A percentile compares a stretch with the other conserved stretches of the same genome.
These are phyloP conservation scores for Drosophila ercepeae DNA, from an alignment of 1,140 invertebrate species.

Conservation along the genomic window DNA sequence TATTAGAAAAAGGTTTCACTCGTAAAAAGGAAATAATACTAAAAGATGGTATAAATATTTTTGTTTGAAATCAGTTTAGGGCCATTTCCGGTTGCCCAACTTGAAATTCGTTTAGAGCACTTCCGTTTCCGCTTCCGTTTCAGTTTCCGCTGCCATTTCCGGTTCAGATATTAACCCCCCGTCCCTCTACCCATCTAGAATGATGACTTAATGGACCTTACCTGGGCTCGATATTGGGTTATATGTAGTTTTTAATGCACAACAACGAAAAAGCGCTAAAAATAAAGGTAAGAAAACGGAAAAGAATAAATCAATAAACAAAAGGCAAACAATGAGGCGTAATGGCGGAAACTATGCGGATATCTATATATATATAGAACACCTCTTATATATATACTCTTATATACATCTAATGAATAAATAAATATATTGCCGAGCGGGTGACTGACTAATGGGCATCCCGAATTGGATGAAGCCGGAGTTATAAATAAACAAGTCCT, in stretches of 20 bases:
- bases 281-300: slow-evolving; percentile 29
- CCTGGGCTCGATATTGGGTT: slow-evolving; percentile 18
- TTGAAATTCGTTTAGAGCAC: background rate
- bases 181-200: no score
- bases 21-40: background rate
- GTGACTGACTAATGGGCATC: slow-evolving; percentile 43
- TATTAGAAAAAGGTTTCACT: background rate
- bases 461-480: slow-evolving; percentile 21
- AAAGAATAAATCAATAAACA: slow-evolving; percentile 45
- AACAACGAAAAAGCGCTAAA: slow-evolving; percentile 49
- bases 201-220: background rate
- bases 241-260: slow-evolving; percentile 20
- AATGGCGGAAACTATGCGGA: slow-evolving; percentile 27
- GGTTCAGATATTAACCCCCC: background rate
- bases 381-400: background rate
- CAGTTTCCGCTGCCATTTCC: no score
- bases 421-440: background rate
- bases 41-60: no score
- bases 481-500: slow-evolving; percentile 48
- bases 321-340: slow-evolving; percentile 24
- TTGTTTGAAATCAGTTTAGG: no score
- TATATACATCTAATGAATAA: background rate
- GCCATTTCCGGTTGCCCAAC: background rate
- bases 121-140: background rate
- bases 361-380: slow-evolving; percentile 1